A percentile compares a stretch with the other conserved stretches of the same genome.
Conservation (phyloP, 2,113 vertebrate genomes). For the Delphinapterus leucas region DNA sequence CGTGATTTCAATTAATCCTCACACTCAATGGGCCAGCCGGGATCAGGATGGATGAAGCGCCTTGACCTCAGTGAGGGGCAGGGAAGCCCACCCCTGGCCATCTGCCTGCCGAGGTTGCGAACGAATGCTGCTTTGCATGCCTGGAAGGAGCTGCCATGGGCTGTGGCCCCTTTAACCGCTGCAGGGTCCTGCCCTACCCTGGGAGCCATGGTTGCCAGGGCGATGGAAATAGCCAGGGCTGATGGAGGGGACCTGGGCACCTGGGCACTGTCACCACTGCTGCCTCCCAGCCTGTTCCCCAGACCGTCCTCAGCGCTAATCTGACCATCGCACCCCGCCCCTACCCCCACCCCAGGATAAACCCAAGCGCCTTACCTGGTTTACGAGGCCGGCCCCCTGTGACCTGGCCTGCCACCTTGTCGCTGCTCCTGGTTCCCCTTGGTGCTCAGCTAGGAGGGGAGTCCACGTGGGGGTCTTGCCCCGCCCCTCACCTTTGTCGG, state of each 20-base stretch:
- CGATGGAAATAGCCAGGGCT: neutral
- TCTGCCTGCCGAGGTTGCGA: neutral
- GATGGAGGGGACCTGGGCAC: too few species aligned
- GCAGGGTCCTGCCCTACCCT: neutral
- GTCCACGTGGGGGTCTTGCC: neutral
- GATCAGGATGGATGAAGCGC: neutral
- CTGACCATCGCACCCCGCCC: neutral
- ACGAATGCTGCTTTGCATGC: accelerated
- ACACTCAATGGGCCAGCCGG: accelerated
- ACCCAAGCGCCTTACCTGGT: slow-evolving; percentile 14
- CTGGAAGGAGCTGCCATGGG: neutral
- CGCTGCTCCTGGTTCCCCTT: neutral
- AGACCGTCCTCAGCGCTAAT: neutral
- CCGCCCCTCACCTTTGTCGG: accelerated
- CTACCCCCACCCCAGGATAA: neutral
- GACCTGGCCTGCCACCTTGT: neutral
- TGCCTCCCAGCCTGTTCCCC: neutral
- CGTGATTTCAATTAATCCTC: neutral
- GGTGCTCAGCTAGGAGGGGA: neutral
- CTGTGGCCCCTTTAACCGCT: neutral
- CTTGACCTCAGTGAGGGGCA: neutral
- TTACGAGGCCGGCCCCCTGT: neutral
- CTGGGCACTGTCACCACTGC: too few species aligned
- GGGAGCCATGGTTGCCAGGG: neutral
- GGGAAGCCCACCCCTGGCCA: neutral